Base-by-base conservation (phyloP, 2,113 vertebrate genomes). In the Ardeotis arabs region DNA sequence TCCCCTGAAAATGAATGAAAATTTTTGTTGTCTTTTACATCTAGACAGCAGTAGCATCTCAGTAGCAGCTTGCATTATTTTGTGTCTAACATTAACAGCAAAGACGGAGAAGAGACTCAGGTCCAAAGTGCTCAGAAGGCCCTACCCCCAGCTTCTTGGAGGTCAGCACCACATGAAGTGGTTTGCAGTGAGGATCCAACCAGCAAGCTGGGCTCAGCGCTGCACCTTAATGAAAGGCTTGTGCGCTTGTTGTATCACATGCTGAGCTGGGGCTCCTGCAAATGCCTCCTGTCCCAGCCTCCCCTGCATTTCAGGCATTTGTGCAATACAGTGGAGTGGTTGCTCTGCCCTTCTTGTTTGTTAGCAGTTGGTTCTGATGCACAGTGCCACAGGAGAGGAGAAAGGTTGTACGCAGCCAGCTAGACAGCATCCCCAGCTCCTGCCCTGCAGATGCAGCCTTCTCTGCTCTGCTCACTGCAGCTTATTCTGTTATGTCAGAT, bases 131-230 rank as follows among this genome's bases (percentile, higher is more conserved):
- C 31, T 35, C 47, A 22, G 37, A 31, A 56, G 12, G 19, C 5
- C 25, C 47, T 62, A 52, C 5, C 6, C 25, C 6, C 20, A 49
- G 6, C 27, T 49, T 33, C 59, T 66, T 72, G n/a, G n/a, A 63
- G 53, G 52, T 41, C 52, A 52, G 52, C 31, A 37, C 6, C 39
- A 19, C 0, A 2, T 18, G 14, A 35, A 80, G 29, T 1, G 0
- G 4, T 73, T 28, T 62, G 60, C 56, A 44, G 20, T 2, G 12
- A 69, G 33, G 33, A 68, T 31, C 50, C 64, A 60, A 5, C 22
- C 28, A 5, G 2, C 22, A 41, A 84, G 39, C 24, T 59, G 85
- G 44, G 9, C 33, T 67, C 62, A 19, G 15, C 52, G 82, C 64
- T 90, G n/a, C 41, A 45, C 28, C 50, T 87, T 35, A 29, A 12